These are phyloP conservation scores for Cryptus armator DNA, from an alignment of 2,888 invertebrate genomes.

Conservation along the genomic window DNA sequence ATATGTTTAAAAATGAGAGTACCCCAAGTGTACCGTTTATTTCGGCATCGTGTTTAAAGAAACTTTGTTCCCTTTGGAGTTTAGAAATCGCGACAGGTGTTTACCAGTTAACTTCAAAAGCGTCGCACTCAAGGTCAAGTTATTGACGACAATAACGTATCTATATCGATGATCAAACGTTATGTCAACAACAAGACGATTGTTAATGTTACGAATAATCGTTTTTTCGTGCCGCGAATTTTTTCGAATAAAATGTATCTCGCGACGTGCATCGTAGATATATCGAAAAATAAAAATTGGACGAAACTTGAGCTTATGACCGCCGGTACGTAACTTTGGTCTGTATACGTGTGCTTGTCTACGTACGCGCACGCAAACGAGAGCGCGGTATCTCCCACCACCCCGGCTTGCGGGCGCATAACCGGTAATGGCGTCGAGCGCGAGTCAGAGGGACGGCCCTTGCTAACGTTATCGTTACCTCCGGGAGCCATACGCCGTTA, in stretches of 20 bases:
- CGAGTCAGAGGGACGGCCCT: conserved; percentile 57
- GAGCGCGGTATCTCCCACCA: conserved; percentile 19
- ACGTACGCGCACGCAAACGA: conserved; percentile 2
- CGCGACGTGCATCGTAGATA: too few species aligned
- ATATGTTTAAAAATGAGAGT: conserved; percentile 80
- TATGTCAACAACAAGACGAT: background rate
- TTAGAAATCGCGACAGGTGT: background rate
- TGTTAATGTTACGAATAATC: background rate
- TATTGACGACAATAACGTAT: background rate
- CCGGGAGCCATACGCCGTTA: conserved; percentile 53
- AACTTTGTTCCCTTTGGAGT: background rate
- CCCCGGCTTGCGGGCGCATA: conserved; percentile 52
- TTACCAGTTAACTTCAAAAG: background rate
- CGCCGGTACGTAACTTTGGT: conserved; percentile 8
- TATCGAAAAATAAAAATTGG: background rate
- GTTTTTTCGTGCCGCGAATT: background rate
- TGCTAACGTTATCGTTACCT: conserved; percentile 49
- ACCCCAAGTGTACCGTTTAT: conserved; percentile 17
- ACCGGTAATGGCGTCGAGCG: conserved; percentile 67
- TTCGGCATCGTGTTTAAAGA: background rate
- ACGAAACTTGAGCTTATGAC: conserved; percentile 11
- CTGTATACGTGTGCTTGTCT: conserved; percentile 3
- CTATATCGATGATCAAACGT: background rate
- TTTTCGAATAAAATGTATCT: background rate
- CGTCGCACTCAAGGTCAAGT: conserved; percentile 26